Evolutionary conservation across 2,113 vertebrate species (phyloP).

Genomic region (Zapornia atra): DNA sequence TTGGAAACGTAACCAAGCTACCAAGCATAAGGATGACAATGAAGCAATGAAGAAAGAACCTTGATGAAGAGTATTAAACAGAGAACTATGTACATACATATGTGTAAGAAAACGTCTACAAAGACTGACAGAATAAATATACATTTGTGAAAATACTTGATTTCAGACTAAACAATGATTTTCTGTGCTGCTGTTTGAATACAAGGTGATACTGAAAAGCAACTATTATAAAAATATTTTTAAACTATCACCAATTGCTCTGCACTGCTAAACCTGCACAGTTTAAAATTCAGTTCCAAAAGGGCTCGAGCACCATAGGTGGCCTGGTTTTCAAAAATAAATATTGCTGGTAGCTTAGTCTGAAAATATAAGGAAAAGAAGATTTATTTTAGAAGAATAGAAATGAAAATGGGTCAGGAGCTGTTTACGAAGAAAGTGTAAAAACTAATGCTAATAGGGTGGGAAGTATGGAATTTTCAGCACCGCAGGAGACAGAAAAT

Average conservation of each 20-base stretch:
- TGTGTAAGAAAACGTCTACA: neutral
- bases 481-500: neutral
- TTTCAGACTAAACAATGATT: neutral
- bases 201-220: neutral
- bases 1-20: neutral
- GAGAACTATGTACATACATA: neutral
- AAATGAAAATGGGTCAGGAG: slow-evolving; percentile 21
- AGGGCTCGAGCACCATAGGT: neutral
- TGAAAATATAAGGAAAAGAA: neutral
- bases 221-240: neutral
- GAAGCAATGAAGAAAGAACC: neutral
- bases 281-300: neutral
- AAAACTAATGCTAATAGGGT: neutral
- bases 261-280: neutral
- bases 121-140: neutral
- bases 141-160: neutral
- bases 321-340: neutral
- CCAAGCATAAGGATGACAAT: neutral
- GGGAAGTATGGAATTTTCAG: slow-evolving; percentile 1
- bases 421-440: neutral
- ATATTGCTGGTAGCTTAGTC: neutral
- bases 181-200: neutral
- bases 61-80: neutral
- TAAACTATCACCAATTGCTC: neutral
- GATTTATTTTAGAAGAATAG: neutral